These are phyloP conservation scores for Pogonognathellus flavescens DNA, from an alignment of 1,140 invertebrate species.

Conservation along the genomic window DNA sequence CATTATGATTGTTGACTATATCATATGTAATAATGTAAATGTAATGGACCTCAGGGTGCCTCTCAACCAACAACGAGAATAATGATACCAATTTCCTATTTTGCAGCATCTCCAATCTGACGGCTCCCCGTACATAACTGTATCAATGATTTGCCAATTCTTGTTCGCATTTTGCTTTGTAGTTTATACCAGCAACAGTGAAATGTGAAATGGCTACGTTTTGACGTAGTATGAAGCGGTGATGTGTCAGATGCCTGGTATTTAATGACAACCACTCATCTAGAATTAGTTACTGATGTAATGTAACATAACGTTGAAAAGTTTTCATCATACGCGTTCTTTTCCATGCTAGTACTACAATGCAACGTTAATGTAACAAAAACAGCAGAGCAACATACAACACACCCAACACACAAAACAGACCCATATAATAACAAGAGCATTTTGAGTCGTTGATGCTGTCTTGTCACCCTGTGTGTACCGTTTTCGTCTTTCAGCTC, in stretches of 20 bases:
- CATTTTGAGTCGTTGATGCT: neutral
- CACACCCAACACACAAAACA: neutral
- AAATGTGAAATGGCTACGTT: neutral
- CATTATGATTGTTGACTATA: neutral
- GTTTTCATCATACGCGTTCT: neutral
- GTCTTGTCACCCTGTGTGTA: conserved; percentile 26
- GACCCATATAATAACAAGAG: conserved; percentile 22
- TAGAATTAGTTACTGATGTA: neutral
- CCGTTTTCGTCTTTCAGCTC: conserved; percentile 25
- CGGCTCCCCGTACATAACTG: conserved; percentile 24
- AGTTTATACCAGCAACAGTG: neutral
- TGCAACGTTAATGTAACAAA: neutral
- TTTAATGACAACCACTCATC: neutral
- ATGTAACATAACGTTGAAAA: neutral
- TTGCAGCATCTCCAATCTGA: neutral
- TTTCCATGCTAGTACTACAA: no score
- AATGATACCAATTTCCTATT: conserved; percentile 45
- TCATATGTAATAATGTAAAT: conserved; percentile 14
- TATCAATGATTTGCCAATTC: conserved; percentile 49
- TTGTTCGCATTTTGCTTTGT: conserved; percentile 20
- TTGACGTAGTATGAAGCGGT: neutral
- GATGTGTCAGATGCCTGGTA: neutral
- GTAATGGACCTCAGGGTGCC: conserved; percentile 44
- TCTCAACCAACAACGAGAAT: conserved; percentile 10
- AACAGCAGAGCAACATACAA: neutral